Evolutionary conservation across 2,797 vertebrate genomes (phyloP).

Genomic region (Heteromormyrus szaboi): DNA sequence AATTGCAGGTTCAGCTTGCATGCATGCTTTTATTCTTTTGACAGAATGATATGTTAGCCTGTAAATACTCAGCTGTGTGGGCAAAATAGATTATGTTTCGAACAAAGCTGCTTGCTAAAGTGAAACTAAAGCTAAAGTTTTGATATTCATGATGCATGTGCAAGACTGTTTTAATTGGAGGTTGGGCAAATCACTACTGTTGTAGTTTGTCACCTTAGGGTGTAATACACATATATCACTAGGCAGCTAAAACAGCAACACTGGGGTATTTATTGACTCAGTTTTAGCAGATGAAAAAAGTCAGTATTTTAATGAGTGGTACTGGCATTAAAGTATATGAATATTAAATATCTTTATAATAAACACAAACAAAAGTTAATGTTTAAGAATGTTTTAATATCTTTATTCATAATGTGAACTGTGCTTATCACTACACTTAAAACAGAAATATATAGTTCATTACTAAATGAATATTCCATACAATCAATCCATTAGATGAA

Average conservation of each 20-base stretch:
- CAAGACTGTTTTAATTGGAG: not conserved
- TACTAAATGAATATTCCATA: not conserved
- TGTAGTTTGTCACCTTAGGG: not conserved
- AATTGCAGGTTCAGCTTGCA: not conserved
- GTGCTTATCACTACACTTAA: not conserved
- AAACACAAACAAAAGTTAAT: not conserved
- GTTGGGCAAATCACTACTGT: not conserved
- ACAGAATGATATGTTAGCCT: not conserved
- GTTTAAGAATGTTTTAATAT: not conserved
- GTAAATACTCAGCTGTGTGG: not conserved
- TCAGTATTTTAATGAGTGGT: not conserved
- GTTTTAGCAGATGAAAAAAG: not conserved
- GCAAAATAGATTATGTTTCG: not conserved
- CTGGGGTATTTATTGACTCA: not conserved
- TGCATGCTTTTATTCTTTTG: not conserved
- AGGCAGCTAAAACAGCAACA: not conserved
- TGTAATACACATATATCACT: not conserved
- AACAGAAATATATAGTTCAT: not conserved
- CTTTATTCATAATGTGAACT: not conserved
- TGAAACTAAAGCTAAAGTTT: not conserved
- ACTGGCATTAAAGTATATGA: not conserved
- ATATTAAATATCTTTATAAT: slow-evolving; percentile 1
- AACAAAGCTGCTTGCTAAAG: not conserved
- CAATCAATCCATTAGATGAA: not conserved
- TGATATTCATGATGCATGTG: not conserved